Percentiles rank a stretch among this genome's conserved stretches.
phyloP scores from a whole-genome alignment of 2,797 vertebrate species.

The Macroramphosus scolopax region DNA sequence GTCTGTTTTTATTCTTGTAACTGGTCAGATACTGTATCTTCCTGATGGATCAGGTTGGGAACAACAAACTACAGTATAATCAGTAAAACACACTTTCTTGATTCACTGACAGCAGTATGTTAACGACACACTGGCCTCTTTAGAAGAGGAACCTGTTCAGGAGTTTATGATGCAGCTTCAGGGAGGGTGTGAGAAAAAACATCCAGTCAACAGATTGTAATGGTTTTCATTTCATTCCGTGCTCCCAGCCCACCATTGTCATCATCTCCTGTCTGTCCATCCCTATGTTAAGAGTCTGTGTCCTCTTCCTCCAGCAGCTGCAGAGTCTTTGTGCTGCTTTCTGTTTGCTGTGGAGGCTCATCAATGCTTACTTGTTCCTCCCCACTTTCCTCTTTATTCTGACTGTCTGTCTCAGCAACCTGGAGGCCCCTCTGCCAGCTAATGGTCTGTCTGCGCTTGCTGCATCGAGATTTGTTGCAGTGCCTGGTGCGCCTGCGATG shows the following conservation, averaged over 20 bases:
- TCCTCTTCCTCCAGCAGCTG: constrained; percentile 23
- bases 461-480: constrained; percentile 65
- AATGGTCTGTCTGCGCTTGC: constrained; percentile 61
- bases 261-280: constrained; percentile 8
- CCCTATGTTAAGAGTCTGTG: background rate
- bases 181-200: background rate
- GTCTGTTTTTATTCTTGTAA: too few species aligned
- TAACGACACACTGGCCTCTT: too few species aligned
- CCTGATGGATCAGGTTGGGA: too few species aligned
- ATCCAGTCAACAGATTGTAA: too few species aligned
- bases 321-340: constrained; percentile 10
- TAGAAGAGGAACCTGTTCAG: too few species aligned
- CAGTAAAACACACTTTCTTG: too few species aligned
- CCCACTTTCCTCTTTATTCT: constrained; percentile 12
- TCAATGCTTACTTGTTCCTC: constrained; percentile 1
- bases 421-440: constrained; percentile 44
- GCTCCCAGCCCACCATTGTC: background rate
- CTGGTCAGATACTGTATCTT: too few species aligned
- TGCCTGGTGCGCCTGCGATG: constrained; percentile 85
- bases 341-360: constrained; percentile 13
- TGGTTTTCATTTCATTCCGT: too few species aligned
- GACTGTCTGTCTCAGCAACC: constrained; percentile 6
- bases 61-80: too few species aligned
- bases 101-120: too few species aligned
- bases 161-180: background rate